These are phyloP conservation scores for Nipponacmea schrenckii DNA, from an alignment of 2,888 invertebrate species.

Conservation along the genomic window DNA sequence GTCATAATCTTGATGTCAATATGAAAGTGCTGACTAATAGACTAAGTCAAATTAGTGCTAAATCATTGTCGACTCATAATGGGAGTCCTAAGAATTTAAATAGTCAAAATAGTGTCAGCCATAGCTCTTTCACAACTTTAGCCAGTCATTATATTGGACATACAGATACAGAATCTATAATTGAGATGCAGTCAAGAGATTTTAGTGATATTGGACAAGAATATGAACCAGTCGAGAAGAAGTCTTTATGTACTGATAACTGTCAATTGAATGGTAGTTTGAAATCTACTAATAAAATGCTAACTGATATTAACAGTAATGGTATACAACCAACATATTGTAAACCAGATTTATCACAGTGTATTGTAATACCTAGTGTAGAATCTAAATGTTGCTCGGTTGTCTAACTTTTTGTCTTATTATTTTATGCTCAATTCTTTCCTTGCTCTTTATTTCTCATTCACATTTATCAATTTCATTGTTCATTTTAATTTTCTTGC, in stretches of 20 bases:
- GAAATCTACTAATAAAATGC: conserved; percentile 29
- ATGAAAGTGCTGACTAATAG: conserved; percentile 27
- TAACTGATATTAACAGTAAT: conserved; percentile 53
- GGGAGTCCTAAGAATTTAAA: conserved; percentile 5
- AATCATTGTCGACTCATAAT: conserved; percentile 43
- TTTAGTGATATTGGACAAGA: conserved; percentile 5
- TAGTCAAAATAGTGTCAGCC: conserved; percentile 16
- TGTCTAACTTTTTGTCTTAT: conserved; percentile 33
- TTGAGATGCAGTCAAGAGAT: neutral
- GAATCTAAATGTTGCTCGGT: conserved; percentile 60
- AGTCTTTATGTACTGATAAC: conserved; percentile 13
- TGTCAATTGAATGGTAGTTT: conserved; percentile 20
- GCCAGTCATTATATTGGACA: neutral
- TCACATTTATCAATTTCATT: no score
- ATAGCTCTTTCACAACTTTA: neutral
- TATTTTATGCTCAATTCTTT: neutral
- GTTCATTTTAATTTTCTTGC: no score
- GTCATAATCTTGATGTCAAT: conserved; percentile 34
- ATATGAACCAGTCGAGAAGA: neutral
- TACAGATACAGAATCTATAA: neutral
- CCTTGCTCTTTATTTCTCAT: neutral
- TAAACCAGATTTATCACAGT: conserved; percentile 34
- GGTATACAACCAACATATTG: conserved; percentile 36
- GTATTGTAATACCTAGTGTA: conserved; percentile 34
- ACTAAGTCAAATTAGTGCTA: conserved; percentile 42